Conservation (phyloP, 1,140 invertebrate species). For the Drosophila subobscura region DNA sequence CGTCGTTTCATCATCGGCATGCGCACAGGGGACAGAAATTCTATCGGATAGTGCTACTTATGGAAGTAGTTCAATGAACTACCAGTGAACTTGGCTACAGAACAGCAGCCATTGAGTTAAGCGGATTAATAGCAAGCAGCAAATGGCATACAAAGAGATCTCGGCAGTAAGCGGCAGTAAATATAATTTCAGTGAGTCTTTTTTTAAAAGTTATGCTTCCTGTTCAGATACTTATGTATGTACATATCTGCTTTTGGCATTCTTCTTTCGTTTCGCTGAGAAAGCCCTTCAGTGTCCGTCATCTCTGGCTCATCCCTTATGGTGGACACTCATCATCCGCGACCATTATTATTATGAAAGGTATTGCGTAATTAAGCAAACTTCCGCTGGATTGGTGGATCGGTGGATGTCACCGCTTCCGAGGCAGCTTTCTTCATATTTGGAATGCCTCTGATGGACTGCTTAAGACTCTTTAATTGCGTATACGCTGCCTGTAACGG, state of each 20-base stretch:
- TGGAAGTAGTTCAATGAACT: not conserved
- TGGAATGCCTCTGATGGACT: slow-evolving; percentile 52
- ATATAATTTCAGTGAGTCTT: too few relatives aligned
- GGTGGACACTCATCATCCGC: slow-evolving; percentile 9
- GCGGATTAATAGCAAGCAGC: too few relatives aligned
- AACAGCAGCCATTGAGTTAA: too few relatives aligned
- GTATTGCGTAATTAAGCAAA: slow-evolving; percentile 69
- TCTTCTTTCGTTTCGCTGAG: too few relatives aligned
- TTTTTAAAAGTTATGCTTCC: too few relatives aligned
- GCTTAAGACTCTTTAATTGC: slow-evolving; percentile 58
- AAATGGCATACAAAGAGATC: too few relatives aligned
- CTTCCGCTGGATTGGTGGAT: slow-evolving; percentile 63
- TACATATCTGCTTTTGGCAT: too few relatives aligned
- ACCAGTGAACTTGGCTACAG: too few relatives aligned
- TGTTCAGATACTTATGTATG: too few relatives aligned
- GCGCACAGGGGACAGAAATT: too few relatives aligned
- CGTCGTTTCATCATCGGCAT: slow-evolving; percentile 2
- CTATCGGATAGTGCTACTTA: not conserved
- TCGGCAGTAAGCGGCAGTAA: too few relatives aligned
- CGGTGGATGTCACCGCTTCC: slow-evolving; percentile 63
- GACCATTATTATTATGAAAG: slow-evolving; percentile 20
- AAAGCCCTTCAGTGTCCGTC: too few relatives aligned
- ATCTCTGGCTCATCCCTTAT: not conserved
- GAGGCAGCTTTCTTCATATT: slow-evolving; percentile 74
- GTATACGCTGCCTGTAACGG: slow-evolving; percentile 75